Evolutionary conservation across 2,797 vertebrate species (phyloP).

Genomic region (Garrulus glandarius): DNA sequence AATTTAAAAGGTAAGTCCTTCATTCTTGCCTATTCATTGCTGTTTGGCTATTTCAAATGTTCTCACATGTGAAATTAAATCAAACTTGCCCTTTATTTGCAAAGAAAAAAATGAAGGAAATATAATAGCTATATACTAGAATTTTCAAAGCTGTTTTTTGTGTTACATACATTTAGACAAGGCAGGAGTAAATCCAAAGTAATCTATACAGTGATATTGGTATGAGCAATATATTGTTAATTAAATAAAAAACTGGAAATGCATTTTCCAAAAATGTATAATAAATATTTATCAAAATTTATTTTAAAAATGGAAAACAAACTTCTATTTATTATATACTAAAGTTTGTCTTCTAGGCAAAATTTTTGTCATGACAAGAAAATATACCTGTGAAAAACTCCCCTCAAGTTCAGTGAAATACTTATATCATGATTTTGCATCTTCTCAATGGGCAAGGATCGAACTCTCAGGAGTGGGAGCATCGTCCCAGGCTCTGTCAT

Average conservation of each 20-base stretch:
- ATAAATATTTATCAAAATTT: background rate
- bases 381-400: background rate
- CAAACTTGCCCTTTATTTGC: background rate
- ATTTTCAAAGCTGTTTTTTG: background rate
- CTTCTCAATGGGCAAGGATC: background rate
- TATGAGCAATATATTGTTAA: background rate
- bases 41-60: background rate
- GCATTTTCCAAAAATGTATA: background rate
- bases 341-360: background rate
- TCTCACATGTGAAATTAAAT: slow-evolving; percentile 1
- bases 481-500: accelerated
- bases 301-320: background rate
- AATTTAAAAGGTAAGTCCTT: slow-evolving; percentile 18
- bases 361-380: background rate
- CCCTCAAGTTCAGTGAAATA: background rate
- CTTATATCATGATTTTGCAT: background rate
- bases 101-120: background rate
- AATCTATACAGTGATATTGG: background rate
- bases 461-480: background rate
- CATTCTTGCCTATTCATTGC: background rate
- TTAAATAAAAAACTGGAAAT: background rate
- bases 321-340: background rate
- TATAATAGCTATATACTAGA: background rate
- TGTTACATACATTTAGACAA: background rate
- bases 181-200: background rate